Evolutionary conservation across 1,140 invertebrate genomes (phyloP).

Genomic region (Drosophila jambulina): DNA sequence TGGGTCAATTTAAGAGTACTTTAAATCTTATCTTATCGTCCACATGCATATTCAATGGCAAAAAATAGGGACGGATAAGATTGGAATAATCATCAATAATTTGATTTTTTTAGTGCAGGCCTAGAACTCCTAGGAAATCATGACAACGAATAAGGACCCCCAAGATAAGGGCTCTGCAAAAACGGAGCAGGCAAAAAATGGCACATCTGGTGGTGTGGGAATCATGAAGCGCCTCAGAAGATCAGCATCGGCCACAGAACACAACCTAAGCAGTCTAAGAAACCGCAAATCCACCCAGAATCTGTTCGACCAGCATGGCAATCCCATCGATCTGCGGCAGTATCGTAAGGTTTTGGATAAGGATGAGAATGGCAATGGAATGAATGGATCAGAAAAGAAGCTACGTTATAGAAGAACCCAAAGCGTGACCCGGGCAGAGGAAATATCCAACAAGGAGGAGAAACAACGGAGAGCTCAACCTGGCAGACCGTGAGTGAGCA

Average conservation of each 20-base stretch:
- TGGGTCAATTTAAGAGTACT: slow-evolving; percentile 24
- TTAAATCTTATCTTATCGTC: slow-evolving; percentile 33
- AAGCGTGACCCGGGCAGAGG: slow-evolving; percentile 94
- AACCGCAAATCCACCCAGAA: slow-evolving; percentile 78
- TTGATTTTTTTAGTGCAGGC: slow-evolving; percentile 4
- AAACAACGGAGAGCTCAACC: slow-evolving; percentile 92
- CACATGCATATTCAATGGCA: slow-evolving; percentile 25
- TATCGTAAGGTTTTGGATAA: slow-evolving; percentile 79
- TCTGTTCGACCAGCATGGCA: slow-evolving; percentile 77
- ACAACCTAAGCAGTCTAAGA: slow-evolving; percentile 70
- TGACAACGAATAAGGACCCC: slow-evolving; percentile 70
- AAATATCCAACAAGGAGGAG: slow-evolving; percentile 92
- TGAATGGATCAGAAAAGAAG: slow-evolving; percentile 84
- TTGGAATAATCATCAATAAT: slow-evolving; percentile 36
- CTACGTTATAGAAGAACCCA: slow-evolving; percentile 91
- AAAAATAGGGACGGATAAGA: slow-evolving; percentile 32
- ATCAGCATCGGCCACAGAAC: slow-evolving; percentile 77
- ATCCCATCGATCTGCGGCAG: slow-evolving; percentile 78
- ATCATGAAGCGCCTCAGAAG: slow-evolving; percentile 72
- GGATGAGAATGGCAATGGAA: slow-evolving; percentile 80
- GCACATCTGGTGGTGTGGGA: slow-evolving; percentile 47
- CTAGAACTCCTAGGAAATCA: slow-evolving; percentile 20
- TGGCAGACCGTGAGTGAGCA: slow-evolving; percentile 93
- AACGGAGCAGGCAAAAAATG: slow-evolving; percentile 54
- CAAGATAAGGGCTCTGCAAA: slow-evolving; percentile 52